Evolutionary conservation across 2,888 invertebrate species (phyloP).

Genomic region (Synergus itoensis): DNA sequence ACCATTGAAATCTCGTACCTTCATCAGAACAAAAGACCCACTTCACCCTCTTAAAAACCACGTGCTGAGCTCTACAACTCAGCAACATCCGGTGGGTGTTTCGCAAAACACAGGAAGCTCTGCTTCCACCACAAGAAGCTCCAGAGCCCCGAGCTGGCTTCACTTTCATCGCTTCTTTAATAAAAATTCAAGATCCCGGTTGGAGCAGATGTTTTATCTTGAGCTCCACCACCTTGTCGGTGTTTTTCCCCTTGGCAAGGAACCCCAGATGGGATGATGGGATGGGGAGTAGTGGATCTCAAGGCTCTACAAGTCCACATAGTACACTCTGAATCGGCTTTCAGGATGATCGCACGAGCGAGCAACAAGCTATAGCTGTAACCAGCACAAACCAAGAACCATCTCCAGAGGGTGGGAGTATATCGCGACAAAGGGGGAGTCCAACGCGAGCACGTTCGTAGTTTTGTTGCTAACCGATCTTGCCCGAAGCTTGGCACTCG

Average conservation of each 20-base stretch:
- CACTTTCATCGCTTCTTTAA: conserved; percentile 47
- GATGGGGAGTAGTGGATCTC: neutral
- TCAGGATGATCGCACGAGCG: conserved; percentile 43
- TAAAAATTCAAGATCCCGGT: conserved; percentile 45
- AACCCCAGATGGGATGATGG: conserved; percentile 33
- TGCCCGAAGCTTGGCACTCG: conserved; percentile 68
- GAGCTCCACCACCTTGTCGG: conserved; percentile 36
- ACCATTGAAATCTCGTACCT: neutral
- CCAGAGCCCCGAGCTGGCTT: conserved; percentile 24
- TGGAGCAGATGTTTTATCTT: conserved; percentile 45
- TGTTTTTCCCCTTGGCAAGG: conserved; percentile 34
- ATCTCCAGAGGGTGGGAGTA: conserved; percentile 25
- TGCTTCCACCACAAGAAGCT: conserved; percentile 18
- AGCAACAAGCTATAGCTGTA: conserved; percentile 29
- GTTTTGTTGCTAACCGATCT: conserved; percentile 67
- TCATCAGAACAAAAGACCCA: neutral
- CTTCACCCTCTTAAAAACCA: neutral
- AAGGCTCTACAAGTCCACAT: neutral
- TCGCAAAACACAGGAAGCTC: conserved; percentile 38
- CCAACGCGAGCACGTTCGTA: conserved; percentile 55
- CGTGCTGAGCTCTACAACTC: neutral
- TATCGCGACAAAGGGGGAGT: conserved; percentile 42
- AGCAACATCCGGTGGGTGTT: conserved; percentile 31
- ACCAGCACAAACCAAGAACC: conserved; percentile 17
- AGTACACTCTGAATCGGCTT: conserved; percentile 6